These are phyloP conservation scores for Mugil cephalus DNA, from an alignment of 2,113 vertebrate genomes.

Conservation along the genomic window DNA sequence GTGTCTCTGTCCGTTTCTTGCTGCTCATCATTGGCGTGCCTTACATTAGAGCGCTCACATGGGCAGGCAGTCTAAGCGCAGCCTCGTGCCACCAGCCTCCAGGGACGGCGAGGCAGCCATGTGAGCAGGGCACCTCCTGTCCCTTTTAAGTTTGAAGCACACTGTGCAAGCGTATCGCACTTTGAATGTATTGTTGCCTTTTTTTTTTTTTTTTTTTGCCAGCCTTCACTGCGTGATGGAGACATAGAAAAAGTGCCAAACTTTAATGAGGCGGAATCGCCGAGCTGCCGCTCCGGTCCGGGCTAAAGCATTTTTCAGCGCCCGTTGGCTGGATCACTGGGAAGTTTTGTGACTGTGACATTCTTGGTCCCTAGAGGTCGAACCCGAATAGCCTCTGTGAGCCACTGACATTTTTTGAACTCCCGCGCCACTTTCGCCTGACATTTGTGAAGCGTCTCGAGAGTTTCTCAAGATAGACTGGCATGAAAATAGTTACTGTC, in stretches of 20 bases:
- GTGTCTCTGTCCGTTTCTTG: conserved; percentile 42
- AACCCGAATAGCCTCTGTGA: conserved; percentile 1
- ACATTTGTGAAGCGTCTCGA: background rate
- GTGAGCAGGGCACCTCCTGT: conserved; percentile 62
- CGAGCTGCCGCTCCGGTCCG: background rate
- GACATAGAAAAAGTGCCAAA: background rate
- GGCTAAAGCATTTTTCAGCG: background rate
- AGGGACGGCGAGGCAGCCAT: conserved; percentile 54
- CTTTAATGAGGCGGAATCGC: no score
- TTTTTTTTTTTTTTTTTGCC: no score
- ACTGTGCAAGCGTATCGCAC: conserved; percentile 17
- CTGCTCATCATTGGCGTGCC: conserved; percentile 55
- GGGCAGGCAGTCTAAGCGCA: conserved; percentile 52
- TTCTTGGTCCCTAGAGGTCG: conserved; percentile 6
- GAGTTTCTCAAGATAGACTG: conserved; percentile 1
- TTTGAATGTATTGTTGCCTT: conserved; percentile 26
- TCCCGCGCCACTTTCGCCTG: no score
- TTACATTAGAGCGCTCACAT: conserved; percentile 57
- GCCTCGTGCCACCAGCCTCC: conserved; percentile 58
- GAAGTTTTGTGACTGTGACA: conserved; percentile 10
- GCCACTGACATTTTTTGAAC: background rate
- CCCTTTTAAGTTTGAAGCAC: conserved; percentile 38
- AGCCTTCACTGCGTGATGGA: background rate
- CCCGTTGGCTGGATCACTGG: background rate
- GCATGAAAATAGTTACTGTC: background rate